Percentiles rank a stretch among this genome's conserved stretches.
Evolutionary conservation across 2,888 invertebrate genomes (phyloP).

Genomic region (Incurvaria masculella): DNA sequence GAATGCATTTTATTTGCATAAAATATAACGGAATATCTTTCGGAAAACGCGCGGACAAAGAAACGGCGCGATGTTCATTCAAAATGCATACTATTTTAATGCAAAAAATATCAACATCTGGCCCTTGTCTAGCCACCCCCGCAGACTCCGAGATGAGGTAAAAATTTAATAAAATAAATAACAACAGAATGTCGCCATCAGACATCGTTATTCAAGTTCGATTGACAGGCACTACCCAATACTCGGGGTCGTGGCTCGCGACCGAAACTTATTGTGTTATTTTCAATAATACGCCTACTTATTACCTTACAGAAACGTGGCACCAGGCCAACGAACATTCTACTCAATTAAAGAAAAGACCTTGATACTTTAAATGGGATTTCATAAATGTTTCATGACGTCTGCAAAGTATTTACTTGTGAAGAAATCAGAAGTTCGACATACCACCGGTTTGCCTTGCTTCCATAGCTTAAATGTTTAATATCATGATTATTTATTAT

Average conservation of each 20-base stretch:
- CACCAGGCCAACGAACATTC: background rate
- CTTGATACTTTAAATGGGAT: conserved; percentile 25
- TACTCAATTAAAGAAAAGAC: background rate
- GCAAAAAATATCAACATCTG: conserved; percentile 54
- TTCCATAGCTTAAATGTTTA: too few species aligned
- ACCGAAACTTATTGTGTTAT: conserved; percentile 14
- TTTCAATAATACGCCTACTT: conserved; percentile 54
- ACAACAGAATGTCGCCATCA: conserved; percentile 51
- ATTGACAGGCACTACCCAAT: conserved; percentile 46
- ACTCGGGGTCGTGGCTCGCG: conserved; percentile 16
- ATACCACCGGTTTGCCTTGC: too few species aligned
- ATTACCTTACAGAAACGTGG: conserved; percentile 29
- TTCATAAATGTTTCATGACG: too few species aligned
- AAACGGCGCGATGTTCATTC: too few species aligned
- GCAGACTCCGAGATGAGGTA: conserved; percentile 29
- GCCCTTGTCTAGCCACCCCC: conserved; percentile 42
- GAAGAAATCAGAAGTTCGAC: too few species aligned
- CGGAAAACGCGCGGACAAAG: too few species aligned
- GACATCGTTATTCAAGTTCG: conserved; percentile 53
- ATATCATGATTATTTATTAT: too few species aligned
- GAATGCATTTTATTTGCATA: too few species aligned
- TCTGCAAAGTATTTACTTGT: too few species aligned
- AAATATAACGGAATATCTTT: too few species aligned
- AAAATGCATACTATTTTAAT: too few species aligned
- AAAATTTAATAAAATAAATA: conserved; percentile 34